Conservation (phyloP, 1,140 invertebrate genomes). For the Caerostris darwini region DNA sequence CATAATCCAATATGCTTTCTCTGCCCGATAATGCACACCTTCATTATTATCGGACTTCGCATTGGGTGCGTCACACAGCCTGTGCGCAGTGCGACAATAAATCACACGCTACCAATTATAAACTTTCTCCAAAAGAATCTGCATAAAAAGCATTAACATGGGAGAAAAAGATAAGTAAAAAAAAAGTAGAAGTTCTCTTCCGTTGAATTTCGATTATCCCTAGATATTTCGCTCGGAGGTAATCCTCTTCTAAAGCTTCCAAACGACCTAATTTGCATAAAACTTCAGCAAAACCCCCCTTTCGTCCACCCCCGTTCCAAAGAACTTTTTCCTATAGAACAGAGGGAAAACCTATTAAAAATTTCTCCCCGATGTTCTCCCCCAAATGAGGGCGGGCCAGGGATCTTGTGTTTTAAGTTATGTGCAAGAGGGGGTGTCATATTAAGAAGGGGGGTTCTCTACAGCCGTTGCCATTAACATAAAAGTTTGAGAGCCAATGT, state of each 20-base stretch:
- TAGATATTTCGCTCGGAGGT: slow-evolving; percentile 44
- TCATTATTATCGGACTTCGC: no score
- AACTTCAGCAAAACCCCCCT: slow-evolving; percentile 55
- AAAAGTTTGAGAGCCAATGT: slow-evolving; percentile 76
- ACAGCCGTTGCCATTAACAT: slow-evolving; percentile 68
- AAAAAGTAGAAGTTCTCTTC: slow-evolving; percentile 11
- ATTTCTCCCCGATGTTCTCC: slow-evolving; percentile 37
- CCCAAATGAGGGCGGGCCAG: slow-evolving; percentile 45
- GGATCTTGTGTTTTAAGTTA: slow-evolving; percentile 74
- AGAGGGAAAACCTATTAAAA: slow-evolving; percentile 75
- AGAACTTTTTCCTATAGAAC: slow-evolving; percentile 70
- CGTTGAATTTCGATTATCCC: slow-evolving; percentile 72
- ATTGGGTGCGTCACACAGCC: no score
- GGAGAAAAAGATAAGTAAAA: slow-evolving; percentile 14
- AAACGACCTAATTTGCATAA: slow-evolving; percentile 76
- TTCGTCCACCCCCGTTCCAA: neutral
- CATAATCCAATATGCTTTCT: no score
- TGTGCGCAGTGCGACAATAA: neutral
- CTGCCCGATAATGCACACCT: no score
- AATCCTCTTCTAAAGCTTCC: slow-evolving; percentile 74
- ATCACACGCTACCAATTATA: slow-evolving; percentile 53
- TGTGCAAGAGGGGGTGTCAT: slow-evolving; percentile 72
- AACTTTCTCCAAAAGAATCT: slow-evolving; percentile 21
- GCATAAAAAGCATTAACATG: slow-evolving; percentile 30
- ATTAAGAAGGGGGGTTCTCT: slow-evolving; percentile 58